Evolutionary conservation across 2,797 vertebrate genomes (phyloP).

Genomic region (Mormyrops boulengeri): DNA sequence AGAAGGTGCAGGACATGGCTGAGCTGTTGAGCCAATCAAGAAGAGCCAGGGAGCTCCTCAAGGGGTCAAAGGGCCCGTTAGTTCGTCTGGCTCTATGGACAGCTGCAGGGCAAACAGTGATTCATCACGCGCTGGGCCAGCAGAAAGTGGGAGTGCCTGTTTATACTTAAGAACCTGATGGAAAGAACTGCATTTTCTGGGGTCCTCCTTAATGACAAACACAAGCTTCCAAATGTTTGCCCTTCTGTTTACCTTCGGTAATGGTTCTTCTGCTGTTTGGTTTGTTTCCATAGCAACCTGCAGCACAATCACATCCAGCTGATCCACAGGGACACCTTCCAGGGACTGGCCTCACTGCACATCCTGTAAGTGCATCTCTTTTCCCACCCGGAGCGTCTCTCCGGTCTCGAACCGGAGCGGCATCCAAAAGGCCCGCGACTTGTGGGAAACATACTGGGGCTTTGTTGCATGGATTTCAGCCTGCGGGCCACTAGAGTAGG

Average conservation of each 20-base stretch:
- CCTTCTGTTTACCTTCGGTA: neutral
- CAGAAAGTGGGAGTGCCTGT: neutral
- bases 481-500: neutral
- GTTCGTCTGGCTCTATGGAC: neutral
- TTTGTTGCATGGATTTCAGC: neutral
- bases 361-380: conserved; percentile 75
- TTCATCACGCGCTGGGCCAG: neutral
- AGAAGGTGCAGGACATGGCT: neutral
- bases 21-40: neutral
- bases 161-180: neutral
- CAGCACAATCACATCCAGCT: conserved; percentile 85
- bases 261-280: conserved; percentile 1
- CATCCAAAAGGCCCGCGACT: neutral
- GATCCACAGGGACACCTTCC: conserved; percentile 78
- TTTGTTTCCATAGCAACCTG: conserved; percentile 68
- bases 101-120: conserved; percentile 2
- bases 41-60: neutral
- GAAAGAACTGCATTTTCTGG: neutral
- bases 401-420: neutral
- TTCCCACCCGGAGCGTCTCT: conserved; percentile 8
- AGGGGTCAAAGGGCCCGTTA: neutral
- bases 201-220: neutral
- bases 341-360: conserved; percentile 73
- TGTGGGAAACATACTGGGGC: neutral
- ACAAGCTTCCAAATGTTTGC: neutral